Conservation (phyloP, 1,140 invertebrate genomes). For the Tribolium madens region DNA sequence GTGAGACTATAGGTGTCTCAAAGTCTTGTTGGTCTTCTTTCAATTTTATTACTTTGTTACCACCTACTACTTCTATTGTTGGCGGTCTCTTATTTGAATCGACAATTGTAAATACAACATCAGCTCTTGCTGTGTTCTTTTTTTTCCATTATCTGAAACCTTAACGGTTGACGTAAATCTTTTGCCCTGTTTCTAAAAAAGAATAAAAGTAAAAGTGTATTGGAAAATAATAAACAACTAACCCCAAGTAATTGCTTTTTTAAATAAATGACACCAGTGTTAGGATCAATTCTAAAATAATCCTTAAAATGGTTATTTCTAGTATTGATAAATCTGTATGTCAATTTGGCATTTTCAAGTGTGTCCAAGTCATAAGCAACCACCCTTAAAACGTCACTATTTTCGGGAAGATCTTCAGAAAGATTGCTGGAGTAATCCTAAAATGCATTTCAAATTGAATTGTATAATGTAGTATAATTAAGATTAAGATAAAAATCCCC, state of each 20-base stretch:
- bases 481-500: constrained; percentile 50
- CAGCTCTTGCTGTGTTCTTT: constrained; percentile 72
- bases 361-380: constrained; percentile 91
- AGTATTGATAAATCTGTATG: constrained; percentile 65
- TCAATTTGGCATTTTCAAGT: constrained; percentile 84
- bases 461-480: constrained; percentile 6
- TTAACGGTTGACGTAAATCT: constrained; percentile 50
- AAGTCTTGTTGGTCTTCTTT: constrained; percentile 81
- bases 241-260: constrained; percentile 68
- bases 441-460: not conserved
- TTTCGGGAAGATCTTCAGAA: constrained; percentile 77
- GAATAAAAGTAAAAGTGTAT: too few species aligned
- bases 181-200: constrained; percentile 73
- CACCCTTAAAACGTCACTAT: constrained; percentile 86
- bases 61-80: constrained; percentile 72
- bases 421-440: constrained; percentile 81
- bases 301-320: constrained; percentile 69
- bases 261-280: constrained; percentile 83
- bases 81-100: constrained; percentile 91
- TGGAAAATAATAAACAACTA: constrained; percentile 54
- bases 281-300: constrained; percentile 83
- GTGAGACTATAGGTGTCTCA: constrained; percentile 74
- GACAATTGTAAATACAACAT: constrained; percentile 85
- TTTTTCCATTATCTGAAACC: constrained; percentile 81
- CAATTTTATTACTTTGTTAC: constrained; percentile 74